Percentiles rank a stretch among this genome's conserved stretches.
These are phyloP conservation scores for Heliconius hermathena DNA, from an alignment of 1,140 invertebrate species.

Conservation along the genomic window DNA sequence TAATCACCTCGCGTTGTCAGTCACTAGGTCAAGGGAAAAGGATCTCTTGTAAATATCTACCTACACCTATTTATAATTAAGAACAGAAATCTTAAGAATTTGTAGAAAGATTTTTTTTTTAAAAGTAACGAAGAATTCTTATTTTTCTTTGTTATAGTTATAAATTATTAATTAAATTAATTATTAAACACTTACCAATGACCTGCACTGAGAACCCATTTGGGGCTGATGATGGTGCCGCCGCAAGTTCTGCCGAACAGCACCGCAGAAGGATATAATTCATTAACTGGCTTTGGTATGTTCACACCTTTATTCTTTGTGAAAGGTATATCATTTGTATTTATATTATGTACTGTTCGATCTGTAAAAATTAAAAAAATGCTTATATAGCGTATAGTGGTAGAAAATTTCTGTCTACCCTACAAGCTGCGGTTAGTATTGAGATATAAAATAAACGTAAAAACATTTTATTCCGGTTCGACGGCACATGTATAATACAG, in stretches of 20 bases:
- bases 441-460: neutral
- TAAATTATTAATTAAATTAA: neutral
- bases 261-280: constrained; percentile 62
- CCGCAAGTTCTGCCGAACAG: constrained; percentile 72
- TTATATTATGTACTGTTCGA: neutral
- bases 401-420: neutral
- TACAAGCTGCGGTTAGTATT: neutral
- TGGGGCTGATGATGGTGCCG: constrained; percentile 67
- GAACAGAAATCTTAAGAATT: neutral
- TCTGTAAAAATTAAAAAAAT: neutral
- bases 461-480: neutral
- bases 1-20: too few relatives aligned
- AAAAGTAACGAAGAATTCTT: neutral
- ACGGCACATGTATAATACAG: neutral
- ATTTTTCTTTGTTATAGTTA: neutral
- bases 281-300: constrained; percentile 37
- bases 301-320: constrained; percentile 1
- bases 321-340: constrained; percentile 4
- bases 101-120: neutral
- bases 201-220: constrained; percentile 66
- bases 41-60: neutral
- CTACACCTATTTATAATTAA: too few relatives aligned
- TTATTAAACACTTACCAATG: constrained; percentile 59
- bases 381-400: neutral
- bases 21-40: neutral